Percentiles rank a stretch among this genome's conserved stretches.
These are phyloP conservation scores for Latheticus oryzae DNA, from an alignment of 2,888 invertebrate species.

Conservation along the genomic window DNA sequence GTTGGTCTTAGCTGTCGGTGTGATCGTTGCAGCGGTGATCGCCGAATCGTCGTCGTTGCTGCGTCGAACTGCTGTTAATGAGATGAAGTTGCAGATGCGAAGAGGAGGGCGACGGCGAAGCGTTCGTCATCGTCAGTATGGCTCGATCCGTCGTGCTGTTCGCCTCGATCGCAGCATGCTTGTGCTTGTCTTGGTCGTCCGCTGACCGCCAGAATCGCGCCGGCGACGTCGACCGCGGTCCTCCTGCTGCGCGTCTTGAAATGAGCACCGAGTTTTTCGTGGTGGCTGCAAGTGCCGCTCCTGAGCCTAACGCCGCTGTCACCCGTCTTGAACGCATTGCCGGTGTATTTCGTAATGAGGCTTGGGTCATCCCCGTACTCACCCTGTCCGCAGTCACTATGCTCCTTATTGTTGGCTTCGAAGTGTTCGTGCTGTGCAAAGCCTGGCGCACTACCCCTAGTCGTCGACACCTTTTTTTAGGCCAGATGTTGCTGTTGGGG, in stretches of 20 bases:
- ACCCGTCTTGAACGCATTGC: conserved; percentile 58
- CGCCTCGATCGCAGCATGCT: conserved; percentile 52
- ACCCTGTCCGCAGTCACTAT: conserved; percentile 87
- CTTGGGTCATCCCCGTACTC: conserved; percentile 92
- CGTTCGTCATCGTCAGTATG: conserved; percentile 60
- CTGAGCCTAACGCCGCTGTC: conserved; percentile 54
- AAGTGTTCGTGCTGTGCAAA: conserved; percentile 88
- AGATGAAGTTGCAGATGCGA: conserved; percentile 47
- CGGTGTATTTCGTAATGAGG: conserved; percentile 73
- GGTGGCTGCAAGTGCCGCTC: conserved; percentile 71
- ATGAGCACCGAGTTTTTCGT: conserved; percentile 89
- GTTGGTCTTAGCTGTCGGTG: conserved; percentile 10
- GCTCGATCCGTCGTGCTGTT: conserved; percentile 59
- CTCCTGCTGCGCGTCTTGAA: conserved; percentile 70
- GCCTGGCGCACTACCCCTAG: conserved; percentile 86
- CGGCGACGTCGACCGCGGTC: conserved; percentile 58
- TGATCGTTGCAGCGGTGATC: conserved; percentile 9
- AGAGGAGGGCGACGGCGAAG: conserved; percentile 41
- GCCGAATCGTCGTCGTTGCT: conserved; percentile 28
- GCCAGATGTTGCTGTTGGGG: conserved; percentile 87
- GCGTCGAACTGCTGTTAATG: conserved; percentile 44
- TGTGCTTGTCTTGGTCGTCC: conserved; percentile 52
- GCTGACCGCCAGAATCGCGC: conserved; percentile 55
- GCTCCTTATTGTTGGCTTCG: conserved; percentile 87
- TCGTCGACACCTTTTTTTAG: conserved; percentile 86